Conservation (phyloP, 2,113 vertebrate species). For the Syngnathus typhle region DNA sequence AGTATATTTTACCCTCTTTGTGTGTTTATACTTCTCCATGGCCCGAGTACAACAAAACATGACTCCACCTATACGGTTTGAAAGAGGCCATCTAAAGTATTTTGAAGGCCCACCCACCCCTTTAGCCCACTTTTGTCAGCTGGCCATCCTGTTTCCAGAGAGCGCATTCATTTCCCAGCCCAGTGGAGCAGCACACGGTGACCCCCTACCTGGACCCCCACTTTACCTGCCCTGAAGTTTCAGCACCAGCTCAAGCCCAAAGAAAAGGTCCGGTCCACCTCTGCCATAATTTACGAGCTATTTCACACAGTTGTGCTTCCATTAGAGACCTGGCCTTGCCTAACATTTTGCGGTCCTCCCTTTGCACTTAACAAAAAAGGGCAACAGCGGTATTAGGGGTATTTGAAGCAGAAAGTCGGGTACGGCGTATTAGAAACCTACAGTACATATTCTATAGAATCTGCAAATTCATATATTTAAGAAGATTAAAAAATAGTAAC, state of each 20-base stretch:
- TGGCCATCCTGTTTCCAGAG: constrained; percentile 60
- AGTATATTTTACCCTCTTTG: constrained; percentile 30
- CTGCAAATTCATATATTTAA: constrained; percentile 13
- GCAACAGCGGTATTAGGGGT: constrained; percentile 26
- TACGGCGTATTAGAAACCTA: background rate
- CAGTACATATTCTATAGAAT: background rate
- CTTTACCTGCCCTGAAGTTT: constrained; percentile 42
- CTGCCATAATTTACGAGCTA: constrained; percentile 66
- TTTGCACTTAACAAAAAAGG: constrained; percentile 50
- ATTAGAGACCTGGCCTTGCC: constrained; percentile 67
- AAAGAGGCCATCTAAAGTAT: constrained; percentile 44
- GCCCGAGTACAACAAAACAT: constrained; percentile 10
- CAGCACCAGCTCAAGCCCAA: constrained; percentile 38
- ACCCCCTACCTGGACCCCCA: constrained; percentile 61
- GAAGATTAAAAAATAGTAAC: constrained; percentile 21
- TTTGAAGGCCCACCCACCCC: constrained; percentile 48
- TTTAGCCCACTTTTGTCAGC: constrained; percentile 53
- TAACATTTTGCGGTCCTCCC: constrained; percentile 65
- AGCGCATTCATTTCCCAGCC: constrained; percentile 70
- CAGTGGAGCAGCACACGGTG: constrained; percentile 67
- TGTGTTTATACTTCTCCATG: constrained; percentile 46
- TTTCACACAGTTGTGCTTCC: constrained; percentile 69
- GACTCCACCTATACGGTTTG: constrained; percentile 44
- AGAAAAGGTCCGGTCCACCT: constrained; percentile 46
- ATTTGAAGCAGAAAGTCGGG: constrained; percentile 4